Base-by-base conservation (phyloP, 2,797 vertebrate genomes). In the Phalloptychus januarius region DNA sequence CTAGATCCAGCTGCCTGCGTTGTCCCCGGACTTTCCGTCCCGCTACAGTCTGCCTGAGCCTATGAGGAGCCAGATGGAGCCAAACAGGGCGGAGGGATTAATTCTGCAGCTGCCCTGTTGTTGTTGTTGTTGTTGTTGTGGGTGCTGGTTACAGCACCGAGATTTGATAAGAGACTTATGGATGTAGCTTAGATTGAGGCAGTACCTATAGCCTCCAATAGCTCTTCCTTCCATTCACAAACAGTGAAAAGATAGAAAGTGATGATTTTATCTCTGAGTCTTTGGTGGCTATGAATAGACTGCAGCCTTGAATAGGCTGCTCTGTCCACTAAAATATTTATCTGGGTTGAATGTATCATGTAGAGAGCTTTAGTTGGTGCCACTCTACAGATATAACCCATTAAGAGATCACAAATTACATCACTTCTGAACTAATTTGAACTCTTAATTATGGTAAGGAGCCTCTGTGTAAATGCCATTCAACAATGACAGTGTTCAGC, bases 241-340 rank as follows among this genome's bases (percentile, higher is more conserved):
- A 87, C 78, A 56, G 75, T 75, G 65, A 52, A 75, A 77, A 28
- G 40, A 28, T 6, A 16, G 40, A 12, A 44, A 44, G 0, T 12
- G 63, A 20, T 46, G 50, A 61, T 85, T 84, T 87, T 82, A 79
- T 84, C 80, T 83, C 71, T 76, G 79, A 63, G 80, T 75, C 46
- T 85, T 72, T 78, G 45, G 79, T 83, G 88, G 75, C 89, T 77
- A 86, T 85, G 88, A 93, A 93, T 92, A 90, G 89, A 90, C 81
- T 83, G 75, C 85, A 69, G 65, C 65, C 65, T 42, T 44, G 31
- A 69, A 42, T 69, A 69, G 83, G 75, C 83, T 79, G 81, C 82
- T 90, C 74, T 65, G 69, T 67, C 75, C 85, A 52, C 83, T 95
- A 83, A 93, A 94, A 94, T 94, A 95, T 95, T 93, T 75, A 95